Evolutionary conservation across 2,888 invertebrate species (phyloP).

Genomic region (Dusona sp.): DNA sequence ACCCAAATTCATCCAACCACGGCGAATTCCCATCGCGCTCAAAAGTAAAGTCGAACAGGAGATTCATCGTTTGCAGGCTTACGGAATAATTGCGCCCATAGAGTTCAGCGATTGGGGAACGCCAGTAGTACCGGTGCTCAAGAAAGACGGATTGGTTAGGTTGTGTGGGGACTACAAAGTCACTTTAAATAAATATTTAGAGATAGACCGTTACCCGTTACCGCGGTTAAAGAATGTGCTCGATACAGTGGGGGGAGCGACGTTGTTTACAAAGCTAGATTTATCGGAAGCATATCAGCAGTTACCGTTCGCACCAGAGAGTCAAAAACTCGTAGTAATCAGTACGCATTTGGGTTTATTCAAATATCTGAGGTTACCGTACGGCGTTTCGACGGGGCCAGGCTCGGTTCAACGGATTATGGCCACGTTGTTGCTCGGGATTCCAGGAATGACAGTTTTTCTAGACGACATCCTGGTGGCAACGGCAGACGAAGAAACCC

Average conservation of each 20-base stretch:
- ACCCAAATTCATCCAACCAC: no score
- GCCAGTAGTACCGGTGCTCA: conserved; percentile 5
- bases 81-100: no score
- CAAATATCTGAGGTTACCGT: conserved; percentile 32
- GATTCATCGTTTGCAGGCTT: no score
- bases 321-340: conserved; percentile 72
- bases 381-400: conserved; percentile 41
- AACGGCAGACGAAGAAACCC: conserved; percentile 2
- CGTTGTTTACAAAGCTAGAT: conserved; percentile 3
- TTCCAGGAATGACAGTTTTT: conserved; percentile 44
- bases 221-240: neutral
- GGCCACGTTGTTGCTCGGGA: conserved; percentile 13
- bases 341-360: conserved; percentile 79
- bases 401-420: conserved; percentile 13
- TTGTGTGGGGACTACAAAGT: no score
- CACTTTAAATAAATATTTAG: neutral
- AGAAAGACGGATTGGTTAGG: neutral
- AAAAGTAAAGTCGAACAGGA: no score
- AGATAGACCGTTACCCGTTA: conserved; percentile 9
- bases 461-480: conserved; percentile 53
- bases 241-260: neutral
- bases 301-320: neutral
- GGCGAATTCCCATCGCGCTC: no score
- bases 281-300: conserved; percentile 8
- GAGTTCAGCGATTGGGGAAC: no score